Conservation (phyloP, 2,797 vertebrate species). For the Yasuhikotakia modesta region DNA sequence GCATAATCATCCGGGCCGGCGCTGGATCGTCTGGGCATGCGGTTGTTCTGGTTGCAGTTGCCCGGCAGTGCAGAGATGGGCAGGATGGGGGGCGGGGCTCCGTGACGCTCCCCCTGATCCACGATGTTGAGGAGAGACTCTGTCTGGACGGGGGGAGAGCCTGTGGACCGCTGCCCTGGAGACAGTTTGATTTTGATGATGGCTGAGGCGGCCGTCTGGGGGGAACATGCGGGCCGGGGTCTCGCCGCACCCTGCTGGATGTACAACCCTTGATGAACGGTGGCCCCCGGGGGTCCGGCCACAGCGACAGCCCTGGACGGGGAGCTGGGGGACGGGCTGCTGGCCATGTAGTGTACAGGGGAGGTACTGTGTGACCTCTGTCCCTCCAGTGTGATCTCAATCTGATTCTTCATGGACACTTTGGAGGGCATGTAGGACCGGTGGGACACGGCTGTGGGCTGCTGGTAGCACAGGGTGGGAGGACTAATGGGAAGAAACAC, state of each 20-base stretch:
- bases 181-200: conserved; percentile 82
- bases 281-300: conserved; percentile 69
- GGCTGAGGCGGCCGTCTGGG: conserved; percentile 77
- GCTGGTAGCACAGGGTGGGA: conserved; percentile 88
- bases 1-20: conserved; percentile 98
- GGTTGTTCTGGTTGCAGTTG: conserved; percentile 85
- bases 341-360: conserved; percentile 89
- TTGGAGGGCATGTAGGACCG: conserved; percentile 86
- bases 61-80: conserved; percentile 93
- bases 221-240: conserved; percentile 83
- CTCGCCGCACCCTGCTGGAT: conserved; percentile 85
- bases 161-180: conserved; percentile 72
- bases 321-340: conserved; percentile 90
- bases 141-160: conserved; percentile 79
- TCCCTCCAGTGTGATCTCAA: conserved; percentile 94
- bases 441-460: conserved; percentile 86
- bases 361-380: conserved; percentile 86
- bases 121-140: conserved; percentile 98
- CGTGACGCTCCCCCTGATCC: conserved; percentile 90
- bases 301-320: conserved; percentile 85
- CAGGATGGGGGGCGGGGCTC: conserved; percentile 91
- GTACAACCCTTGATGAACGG: conserved; percentile 83
- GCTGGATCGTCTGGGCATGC: conserved; percentile 91
- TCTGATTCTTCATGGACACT: conserved; percentile 89
- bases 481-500: conserved; percentile 93